These are phyloP conservation scores for Cladorhizidae sp. DNA, from an alignment of 37 sponge, comb jelly and placozoan species.

Conservation along the genomic window DNA sequence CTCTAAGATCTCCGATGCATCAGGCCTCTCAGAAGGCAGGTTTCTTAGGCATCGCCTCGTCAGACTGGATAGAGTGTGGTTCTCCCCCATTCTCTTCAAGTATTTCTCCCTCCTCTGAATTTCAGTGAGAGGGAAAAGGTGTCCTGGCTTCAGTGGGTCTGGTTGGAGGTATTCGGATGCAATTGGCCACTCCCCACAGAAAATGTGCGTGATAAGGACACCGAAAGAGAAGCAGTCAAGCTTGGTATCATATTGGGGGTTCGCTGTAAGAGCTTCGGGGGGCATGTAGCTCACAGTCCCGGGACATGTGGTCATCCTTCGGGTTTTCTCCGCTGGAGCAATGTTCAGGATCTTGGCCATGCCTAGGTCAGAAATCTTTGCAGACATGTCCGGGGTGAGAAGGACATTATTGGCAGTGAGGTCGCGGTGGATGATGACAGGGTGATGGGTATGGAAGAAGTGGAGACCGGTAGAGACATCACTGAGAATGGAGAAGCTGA, in stretches of 20 bases:
- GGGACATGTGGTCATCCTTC: slow-evolving; percentile 49
- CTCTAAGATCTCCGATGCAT: slow-evolving; percentile 8
- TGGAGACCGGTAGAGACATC: slow-evolving; percentile 59
- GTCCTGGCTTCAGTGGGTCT: slow-evolving; percentile 45
- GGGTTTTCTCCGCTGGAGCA: slow-evolving; percentile 31
- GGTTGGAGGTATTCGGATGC: slow-evolving; percentile 59
- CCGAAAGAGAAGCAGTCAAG: slow-evolving; percentile 70
- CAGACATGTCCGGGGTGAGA: slow-evolving; percentile 32
- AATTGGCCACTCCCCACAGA: slow-evolving; percentile 62
- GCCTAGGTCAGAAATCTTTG: slow-evolving; percentile 67
- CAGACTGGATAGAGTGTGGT: slow-evolving; percentile 24
- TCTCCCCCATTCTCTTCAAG: slow-evolving; percentile 7
- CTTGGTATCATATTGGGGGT: slow-evolving; percentile 47
- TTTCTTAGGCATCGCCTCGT: slow-evolving; percentile 39
- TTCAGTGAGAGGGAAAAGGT: slow-evolving; percentile 45
- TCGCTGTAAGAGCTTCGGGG: slow-evolving; percentile 47
- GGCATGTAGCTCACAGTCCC: slow-evolving; percentile 74
- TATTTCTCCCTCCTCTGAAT: slow-evolving; percentile 48
- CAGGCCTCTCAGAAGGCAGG: slow-evolving; percentile 26
- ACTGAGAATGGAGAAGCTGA: slow-evolving; percentile 51
- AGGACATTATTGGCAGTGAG: slow-evolving; percentile 72
- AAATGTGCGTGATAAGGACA: slow-evolving; percentile 54
- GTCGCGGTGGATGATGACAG: slow-evolving; percentile 61
- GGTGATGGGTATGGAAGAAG: slow-evolving; percentile 46
- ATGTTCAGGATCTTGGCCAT: slow-evolving; percentile 58